Conservation (phyloP, 2,888 invertebrate species). For the Dichetophora obliterata region DNA sequence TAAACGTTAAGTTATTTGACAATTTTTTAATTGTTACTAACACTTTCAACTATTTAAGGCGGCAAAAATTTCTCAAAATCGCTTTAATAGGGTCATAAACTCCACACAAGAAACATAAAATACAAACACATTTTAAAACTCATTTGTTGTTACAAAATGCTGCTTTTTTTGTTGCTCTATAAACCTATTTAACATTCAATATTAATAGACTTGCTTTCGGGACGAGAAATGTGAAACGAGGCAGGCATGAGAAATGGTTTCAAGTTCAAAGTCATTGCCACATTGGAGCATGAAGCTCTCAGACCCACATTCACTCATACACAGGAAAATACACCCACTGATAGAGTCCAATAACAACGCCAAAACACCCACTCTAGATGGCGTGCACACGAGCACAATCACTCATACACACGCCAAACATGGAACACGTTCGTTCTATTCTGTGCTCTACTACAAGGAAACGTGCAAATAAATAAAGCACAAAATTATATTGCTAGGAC, state of each 20-base stretch:
- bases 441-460: neutral
- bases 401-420: neutral
- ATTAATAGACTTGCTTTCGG: conserved; percentile 9
- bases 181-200: conserved; percentile 31
- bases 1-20: too few relatives aligned
- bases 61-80: too few relatives aligned
- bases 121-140: neutral
- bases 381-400: conserved; percentile 5
- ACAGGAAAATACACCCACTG: neutral
- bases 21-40: too few relatives aligned
- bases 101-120: neutral
- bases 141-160: neutral
- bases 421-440: too few relatives aligned
- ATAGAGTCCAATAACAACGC: conserved; percentile 41
- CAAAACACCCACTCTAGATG: conserved; percentile 34
- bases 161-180: conserved; percentile 28
- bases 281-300: conserved; percentile 28
- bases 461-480: neutral
- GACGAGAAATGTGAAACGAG: conserved; percentile 2
- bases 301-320: conserved; percentile 42
- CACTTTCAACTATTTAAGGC: too few relatives aligned
- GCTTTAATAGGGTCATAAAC: neutral
- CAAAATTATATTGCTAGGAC: conserved; percentile 39
- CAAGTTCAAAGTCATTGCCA: conserved; percentile 50
- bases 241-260: conserved; percentile 26